phyloP scores from a whole-genome alignment of 2,113 vertebrate genomes.

The Trichomycterus rosablanca region DNA sequence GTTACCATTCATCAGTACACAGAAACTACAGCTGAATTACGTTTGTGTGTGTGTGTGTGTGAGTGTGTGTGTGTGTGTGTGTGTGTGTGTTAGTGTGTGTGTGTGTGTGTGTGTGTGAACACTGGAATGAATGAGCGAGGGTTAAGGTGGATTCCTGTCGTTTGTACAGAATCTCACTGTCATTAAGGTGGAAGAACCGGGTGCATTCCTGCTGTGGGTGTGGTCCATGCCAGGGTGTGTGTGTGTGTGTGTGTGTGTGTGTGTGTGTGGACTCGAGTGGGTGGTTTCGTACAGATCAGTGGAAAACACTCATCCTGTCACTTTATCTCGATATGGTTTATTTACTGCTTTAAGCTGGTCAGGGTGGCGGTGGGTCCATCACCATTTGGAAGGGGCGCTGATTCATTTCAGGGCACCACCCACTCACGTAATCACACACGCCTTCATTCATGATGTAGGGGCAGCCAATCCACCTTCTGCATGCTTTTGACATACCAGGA shows the following conservation, averaged over 20 bases:
- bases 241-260: slow-evolving; percentile 15
- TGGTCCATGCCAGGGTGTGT: slow-evolving; percentile 3
- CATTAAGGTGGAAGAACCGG: slow-evolving; percentile 1
- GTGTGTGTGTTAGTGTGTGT: not conserved
- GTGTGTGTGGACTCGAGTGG: slow-evolving; percentile 12
- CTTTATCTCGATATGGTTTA: too few species aligned
- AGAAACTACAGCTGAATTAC: too few species aligned
- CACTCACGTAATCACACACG: too few species aligned
- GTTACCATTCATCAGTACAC: too few species aligned
- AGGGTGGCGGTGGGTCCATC: too few species aligned
- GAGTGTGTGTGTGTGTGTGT: slow-evolving; percentile 4
- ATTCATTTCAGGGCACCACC: too few species aligned
- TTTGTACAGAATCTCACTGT: not conserved
- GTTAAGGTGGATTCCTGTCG: not conserved
- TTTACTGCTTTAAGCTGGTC: too few species aligned
- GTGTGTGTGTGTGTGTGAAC: not conserved
- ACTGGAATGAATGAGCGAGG: not conserved
- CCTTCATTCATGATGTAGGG: too few species aligned
- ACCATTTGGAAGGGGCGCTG: too few species aligned
- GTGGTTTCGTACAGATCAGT: not conserved
- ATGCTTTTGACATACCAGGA: too few species aligned
- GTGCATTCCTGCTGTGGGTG: slow-evolving; percentile 7
- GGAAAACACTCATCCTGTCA: not conserved
- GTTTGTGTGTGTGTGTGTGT: not conserved
- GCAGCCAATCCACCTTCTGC: too few species aligned